phyloP scores from a whole-genome alignment of 2,888 invertebrate genomes.

The Stenolophus ochropezus region DNA sequence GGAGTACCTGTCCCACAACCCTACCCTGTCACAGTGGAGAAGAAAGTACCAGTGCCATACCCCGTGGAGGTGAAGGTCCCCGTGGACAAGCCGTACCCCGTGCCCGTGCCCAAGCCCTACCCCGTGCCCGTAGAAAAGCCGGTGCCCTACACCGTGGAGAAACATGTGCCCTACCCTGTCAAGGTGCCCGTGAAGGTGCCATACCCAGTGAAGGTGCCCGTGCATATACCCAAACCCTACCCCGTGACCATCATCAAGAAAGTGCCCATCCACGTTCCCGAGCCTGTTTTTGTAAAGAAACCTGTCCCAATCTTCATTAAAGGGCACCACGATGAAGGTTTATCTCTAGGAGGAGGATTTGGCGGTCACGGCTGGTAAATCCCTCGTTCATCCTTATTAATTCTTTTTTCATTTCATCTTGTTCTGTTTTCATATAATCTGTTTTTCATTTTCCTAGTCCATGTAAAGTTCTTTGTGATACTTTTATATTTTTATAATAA shows the following conservation, averaged over 20 bases:
- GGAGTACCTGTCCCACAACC: slow-evolving; percentile 75
- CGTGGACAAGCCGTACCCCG: slow-evolving; percentile 73
- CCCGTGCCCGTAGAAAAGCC: slow-evolving; percentile 75
- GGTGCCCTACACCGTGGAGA: slow-evolving; percentile 75
- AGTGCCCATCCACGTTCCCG: slow-evolving; percentile 54
- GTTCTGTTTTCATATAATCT: slow-evolving; percentile 39
- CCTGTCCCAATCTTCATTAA: slow-evolving; percentile 56
- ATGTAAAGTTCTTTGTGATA: slow-evolving; percentile 58
- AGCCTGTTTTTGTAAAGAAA: slow-evolving; percentile 53
- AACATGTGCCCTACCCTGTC: slow-evolving; percentile 73
- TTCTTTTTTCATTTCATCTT: slow-evolving; percentile 32
- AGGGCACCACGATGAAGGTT: slow-evolving; percentile 37
- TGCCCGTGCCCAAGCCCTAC: slow-evolving; percentile 73
- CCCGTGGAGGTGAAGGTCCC: slow-evolving; percentile 72
- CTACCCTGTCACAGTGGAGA: slow-evolving; percentile 74
- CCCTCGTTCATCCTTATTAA: slow-evolving; percentile 12
- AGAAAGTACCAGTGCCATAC: slow-evolving; percentile 73
- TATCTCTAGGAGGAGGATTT: not conserved
- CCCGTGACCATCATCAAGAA: slow-evolving; percentile 53
- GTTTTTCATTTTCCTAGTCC: slow-evolving; percentile 48
- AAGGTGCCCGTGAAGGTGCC: slow-evolving; percentile 59
- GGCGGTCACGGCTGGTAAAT: slow-evolving; percentile 48
- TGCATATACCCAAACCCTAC: slow-evolving; percentile 46
- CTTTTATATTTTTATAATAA: slow-evolving; percentile 52
- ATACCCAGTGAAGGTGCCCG: slow-evolving; percentile 19